Evolutionary conservation across 2,888 invertebrate species (phyloP).

Genomic region (Crepidodera aurea): DNA sequence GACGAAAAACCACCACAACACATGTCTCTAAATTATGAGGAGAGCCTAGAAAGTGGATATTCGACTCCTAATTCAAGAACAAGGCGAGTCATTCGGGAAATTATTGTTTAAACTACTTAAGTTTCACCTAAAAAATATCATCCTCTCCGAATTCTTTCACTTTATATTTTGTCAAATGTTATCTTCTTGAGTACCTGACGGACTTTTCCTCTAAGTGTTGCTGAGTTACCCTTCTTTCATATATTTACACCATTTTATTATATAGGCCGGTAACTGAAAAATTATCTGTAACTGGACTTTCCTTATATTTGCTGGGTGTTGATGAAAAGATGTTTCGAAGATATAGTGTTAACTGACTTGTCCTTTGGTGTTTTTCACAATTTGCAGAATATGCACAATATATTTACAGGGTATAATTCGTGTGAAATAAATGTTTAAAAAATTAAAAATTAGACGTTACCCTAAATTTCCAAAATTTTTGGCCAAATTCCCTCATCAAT

Average conservation of each 20-base stretch:
- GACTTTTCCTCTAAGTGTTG: constrained; percentile 36
- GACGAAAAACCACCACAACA: constrained; percentile 88
- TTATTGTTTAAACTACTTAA: constrained; percentile 76
- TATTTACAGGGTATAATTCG: constrained; percentile 19
- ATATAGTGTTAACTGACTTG: background rate
- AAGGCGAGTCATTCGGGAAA: constrained; percentile 91
- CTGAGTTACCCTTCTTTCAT: constrained; percentile 28
- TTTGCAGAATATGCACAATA: constrained; percentile 3
- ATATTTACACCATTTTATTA: background rate
- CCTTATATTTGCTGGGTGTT: constrained; percentile 10
- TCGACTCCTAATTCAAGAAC: constrained; percentile 93
- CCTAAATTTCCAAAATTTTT: background rate
- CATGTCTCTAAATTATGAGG: constrained; percentile 90
- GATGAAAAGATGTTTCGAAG: background rate
- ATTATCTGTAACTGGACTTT: background rate
- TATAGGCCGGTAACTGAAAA: background rate
- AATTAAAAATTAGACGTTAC: constrained; percentile 1
- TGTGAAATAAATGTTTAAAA: constrained; percentile 3
- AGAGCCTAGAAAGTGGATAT: constrained; percentile 92
- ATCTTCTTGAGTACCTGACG: constrained; percentile 51
- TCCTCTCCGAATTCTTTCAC: constrained; percentile 3
- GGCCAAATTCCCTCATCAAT: constrained; percentile 10
- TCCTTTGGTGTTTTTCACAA: constrained; percentile 6
- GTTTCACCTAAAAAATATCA: constrained; percentile 11
- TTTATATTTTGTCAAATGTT: constrained; percentile 28